Base-by-base conservation (phyloP, 1,140 invertebrate genomes). In the Solen grandis region DNA sequence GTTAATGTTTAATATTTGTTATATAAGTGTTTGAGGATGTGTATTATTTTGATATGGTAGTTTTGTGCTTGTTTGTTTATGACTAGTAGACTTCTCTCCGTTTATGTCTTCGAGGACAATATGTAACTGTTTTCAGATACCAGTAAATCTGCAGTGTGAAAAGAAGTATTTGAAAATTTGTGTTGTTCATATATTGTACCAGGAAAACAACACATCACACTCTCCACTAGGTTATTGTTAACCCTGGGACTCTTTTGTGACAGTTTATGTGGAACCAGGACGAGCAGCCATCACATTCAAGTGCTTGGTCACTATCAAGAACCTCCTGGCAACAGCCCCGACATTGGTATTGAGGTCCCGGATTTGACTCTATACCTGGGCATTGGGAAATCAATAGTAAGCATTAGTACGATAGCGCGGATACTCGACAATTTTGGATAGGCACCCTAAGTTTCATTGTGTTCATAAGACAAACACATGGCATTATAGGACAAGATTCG, bases 181-280 rank as follows among this genome's bases (percentile, higher is more conserved):
- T 55, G 54, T 55, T 55, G 54, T 5, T 55, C 54, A 55, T 27
- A 55, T 8, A 55, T 55, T 55, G 54, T 8, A 55, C 54, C 54
- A 55, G 19, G 54, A 55, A 27, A 55, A 55, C 54, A 27, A 55
- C 5, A 55, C n/a, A 55, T 5, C 54, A 55, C 54, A 55, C n/a
- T 55, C n/a, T n/a, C 5, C 5, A 55, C 54, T 4, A 55, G 54
- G 54, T 55, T n/a, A 55, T 55, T 55, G 19, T 55, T 22, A 8
- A 55, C 54, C 5, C 54, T 55, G n/a, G 5, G n/a, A 55, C 54
- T 55, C 5, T 55, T 22, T 55, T 55, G n/a, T 55, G 54, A 19
- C 54, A 55, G 54, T 27, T 55, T 55, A 55, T 55, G 54, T 55
- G 54, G n/a, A 55, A 5, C 54, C 54, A 55, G 54, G 54, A 55